These are phyloP conservation scores for Marmota monax DNA, from an alignment of 2,113 vertebrate species.

Conservation along the genomic window DNA sequence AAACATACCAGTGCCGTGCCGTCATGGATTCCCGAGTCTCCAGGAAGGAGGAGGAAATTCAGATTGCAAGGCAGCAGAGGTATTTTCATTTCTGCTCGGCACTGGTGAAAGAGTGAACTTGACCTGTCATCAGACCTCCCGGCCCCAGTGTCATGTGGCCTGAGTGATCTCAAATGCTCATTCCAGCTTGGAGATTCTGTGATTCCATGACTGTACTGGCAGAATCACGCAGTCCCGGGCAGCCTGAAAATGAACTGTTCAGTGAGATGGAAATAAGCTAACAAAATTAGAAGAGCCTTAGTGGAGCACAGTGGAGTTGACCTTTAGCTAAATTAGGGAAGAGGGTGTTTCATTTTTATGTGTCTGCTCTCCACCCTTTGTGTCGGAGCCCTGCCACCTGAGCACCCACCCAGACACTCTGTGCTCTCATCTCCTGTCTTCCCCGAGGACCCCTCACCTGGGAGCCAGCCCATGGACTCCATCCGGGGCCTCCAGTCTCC, in stretches of 20 bases:
- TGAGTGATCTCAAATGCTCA: not conserved
- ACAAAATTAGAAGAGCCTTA: not conserved
- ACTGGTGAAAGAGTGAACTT: not conserved
- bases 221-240: not conserved
- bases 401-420: not conserved
- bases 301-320: not conserved
- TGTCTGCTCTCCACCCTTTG: not conserved
- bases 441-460: not conserved
- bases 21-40: not conserved
- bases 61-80: not conserved
- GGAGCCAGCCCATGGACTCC: not conserved
- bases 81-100: not conserved
- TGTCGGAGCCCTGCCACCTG: not conserved
- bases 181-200: not conserved
- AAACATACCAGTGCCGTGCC: not conserved
- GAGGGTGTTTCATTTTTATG: not conserved
- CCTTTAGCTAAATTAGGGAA: conserved; percentile 44
- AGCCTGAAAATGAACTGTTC: conserved; percentile 37
- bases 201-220: not conserved
- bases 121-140: not conserved
- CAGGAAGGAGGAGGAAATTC: not conserved
- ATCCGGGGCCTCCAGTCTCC: not conserved
- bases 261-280: not conserved
- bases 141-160: not conserved
- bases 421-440: accelerated